Conservation (phyloP, 2,113 vertebrate species). For the Hippocampus guttulatus region DNA sequence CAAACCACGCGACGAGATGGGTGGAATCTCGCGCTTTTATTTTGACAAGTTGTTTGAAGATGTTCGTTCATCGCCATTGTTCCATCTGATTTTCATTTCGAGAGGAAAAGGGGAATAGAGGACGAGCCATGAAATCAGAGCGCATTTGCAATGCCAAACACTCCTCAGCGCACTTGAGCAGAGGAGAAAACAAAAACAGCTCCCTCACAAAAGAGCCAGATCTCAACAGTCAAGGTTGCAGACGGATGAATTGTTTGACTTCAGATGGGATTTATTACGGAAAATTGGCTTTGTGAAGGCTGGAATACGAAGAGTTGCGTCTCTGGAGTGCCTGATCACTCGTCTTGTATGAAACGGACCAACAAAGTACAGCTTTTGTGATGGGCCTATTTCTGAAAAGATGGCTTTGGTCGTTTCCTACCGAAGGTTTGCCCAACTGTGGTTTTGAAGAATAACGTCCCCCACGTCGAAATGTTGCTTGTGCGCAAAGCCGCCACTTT, state of each 20-base stretch:
- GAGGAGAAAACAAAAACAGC: neutral
- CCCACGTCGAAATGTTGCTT: neutral
- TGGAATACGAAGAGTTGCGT: neutral
- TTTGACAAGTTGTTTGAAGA: conserved; percentile 56
- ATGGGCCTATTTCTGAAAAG: neutral
- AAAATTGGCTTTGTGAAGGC: neutral
- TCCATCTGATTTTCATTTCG: conserved; percentile 26
- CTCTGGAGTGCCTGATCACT: neutral
- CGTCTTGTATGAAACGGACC: neutral
- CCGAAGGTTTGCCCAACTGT: neutral
- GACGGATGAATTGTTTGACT: neutral
- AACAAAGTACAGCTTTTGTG: neutral
- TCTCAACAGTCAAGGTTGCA: neutral
- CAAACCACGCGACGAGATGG: conserved; percentile 23
- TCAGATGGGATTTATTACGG: neutral
- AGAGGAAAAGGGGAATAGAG: conserved; percentile 37
- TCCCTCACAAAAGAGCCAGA: neutral
- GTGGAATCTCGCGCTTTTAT: conserved; percentile 54
- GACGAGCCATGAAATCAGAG: conserved; percentile 51
- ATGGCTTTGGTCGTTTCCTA: neutral
- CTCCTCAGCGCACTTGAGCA: conserved; percentile 22
- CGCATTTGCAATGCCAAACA: conserved; percentile 53
- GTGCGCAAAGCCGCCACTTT: neutral
- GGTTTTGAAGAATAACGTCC: neutral
- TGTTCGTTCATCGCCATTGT: conserved; percentile 50